Conservation (phyloP, 2,888 invertebrate genomes). For the Torymus tubicola region DNA sequence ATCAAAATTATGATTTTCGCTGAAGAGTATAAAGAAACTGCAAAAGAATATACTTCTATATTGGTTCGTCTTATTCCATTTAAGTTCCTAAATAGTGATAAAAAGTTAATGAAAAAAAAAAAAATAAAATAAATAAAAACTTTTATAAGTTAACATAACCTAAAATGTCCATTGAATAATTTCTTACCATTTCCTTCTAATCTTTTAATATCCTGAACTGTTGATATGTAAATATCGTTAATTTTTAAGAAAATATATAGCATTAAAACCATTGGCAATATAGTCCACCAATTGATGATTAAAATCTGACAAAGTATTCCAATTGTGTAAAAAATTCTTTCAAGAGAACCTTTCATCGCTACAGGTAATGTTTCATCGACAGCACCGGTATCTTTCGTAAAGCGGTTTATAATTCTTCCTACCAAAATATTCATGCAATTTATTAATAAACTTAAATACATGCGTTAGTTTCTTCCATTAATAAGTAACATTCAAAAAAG, state of each 20-base stretch:
- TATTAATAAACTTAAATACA: no score
- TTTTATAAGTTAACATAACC: no score
- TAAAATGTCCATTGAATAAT: not conserved
- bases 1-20: no score
- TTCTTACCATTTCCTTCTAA: conserved; percentile 78
- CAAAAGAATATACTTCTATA: no score
- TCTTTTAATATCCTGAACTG: conserved; percentile 86
- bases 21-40: no score
- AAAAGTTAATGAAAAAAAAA: no score
- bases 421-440: conserved; percentile 20
- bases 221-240: conserved; percentile 82
- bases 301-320: conserved; percentile 86
- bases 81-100: no score
- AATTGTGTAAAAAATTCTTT: conserved; percentile 83
- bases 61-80: no score
- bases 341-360: conserved; percentile 81
- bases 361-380: conserved; percentile 85
- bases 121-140: no score
- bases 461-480: no score
- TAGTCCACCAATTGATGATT: conserved; percentile 83
- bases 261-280: conserved; percentile 81
- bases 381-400: conserved; percentile 90
- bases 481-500: no score
- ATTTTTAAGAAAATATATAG: conserved; percentile 81
- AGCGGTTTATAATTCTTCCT: conserved; percentile 89